Conservation (phyloP, 2,888 invertebrate species). For the Drosophila emarginata region DNA sequence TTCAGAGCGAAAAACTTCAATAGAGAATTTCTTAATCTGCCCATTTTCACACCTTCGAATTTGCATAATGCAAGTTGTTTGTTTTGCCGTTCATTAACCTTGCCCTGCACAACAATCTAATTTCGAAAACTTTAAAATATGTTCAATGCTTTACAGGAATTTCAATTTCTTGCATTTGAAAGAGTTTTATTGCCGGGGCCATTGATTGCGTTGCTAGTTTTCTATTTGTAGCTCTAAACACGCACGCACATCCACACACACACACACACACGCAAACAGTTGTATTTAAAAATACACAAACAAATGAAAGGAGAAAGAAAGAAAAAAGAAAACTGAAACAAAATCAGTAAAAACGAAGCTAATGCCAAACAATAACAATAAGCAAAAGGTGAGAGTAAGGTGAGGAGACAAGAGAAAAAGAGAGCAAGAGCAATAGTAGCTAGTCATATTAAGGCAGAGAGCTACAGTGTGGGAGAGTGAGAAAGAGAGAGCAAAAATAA, state of each 20-base stretch:
- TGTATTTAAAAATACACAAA: conserved; percentile 25
- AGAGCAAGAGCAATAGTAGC: background rate
- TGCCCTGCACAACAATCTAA: conserved; percentile 4
- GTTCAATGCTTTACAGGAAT: conserved; percentile 23
- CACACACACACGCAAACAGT: conserved; percentile 43
- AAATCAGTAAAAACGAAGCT: conserved; percentile 9
- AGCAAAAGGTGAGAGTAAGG: conserved; percentile 30
- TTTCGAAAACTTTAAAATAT: conserved; percentile 17
- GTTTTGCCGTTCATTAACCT: conserved; percentile 38
- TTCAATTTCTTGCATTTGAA: background rate
- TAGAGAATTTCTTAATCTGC: background rate
- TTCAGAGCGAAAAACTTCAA: background rate
- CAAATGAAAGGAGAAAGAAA: conserved; percentile 11
- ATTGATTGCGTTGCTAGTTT: conserved; percentile 37
- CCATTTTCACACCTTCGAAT: background rate
- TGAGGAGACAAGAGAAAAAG: background rate
- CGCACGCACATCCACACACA: background rate
- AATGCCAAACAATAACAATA: conserved; percentile 53
- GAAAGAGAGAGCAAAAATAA: conserved; percentile 19
- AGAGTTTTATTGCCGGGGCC: conserved; percentile 24
- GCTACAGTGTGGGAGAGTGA: conserved; percentile 14
- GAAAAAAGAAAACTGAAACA: background rate
- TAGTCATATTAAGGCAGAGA: background rate
- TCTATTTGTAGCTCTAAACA: conserved; percentile 60
- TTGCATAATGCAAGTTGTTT: background rate